Evolutionary conservation across 2,888 invertebrate species (phyloP).

Genomic region (Pyrrhosoma nymphula): DNA sequence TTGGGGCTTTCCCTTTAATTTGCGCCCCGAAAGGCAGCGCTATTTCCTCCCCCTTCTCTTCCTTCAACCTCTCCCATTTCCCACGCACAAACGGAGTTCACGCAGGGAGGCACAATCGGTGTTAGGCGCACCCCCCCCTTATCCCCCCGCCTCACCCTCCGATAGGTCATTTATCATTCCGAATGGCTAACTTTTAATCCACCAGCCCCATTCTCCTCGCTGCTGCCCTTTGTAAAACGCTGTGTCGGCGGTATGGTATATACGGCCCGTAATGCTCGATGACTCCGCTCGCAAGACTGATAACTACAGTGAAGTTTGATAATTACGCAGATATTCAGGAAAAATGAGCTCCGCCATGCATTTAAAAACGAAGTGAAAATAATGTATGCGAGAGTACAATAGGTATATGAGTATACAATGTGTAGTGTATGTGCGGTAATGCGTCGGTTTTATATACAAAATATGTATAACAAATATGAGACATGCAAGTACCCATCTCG

Average conservation of each 20-base stretch:
- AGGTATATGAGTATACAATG: no score
- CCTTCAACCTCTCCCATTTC: background rate
- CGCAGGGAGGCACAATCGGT: background rate
- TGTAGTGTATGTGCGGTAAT: no score
- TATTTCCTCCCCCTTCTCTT: background rate
- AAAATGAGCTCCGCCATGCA: background rate
- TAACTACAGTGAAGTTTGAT: background rate
- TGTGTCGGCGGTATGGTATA: background rate
- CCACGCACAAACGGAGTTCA: background rate
- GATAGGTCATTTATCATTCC: background rate
- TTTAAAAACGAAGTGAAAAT: no score
- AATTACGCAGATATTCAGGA: background rate
- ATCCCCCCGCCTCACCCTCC: background rate
- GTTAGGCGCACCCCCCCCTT: background rate
- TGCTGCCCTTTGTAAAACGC: background rate
- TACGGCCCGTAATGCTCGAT: background rate
- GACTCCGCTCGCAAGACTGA: background rate
- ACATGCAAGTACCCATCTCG: no score
- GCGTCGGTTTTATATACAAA: no score
- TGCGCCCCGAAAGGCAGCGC: background rate
- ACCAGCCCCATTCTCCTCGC: background rate
- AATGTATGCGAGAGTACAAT: no score
- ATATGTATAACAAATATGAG: no score
- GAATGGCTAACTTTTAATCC: conserved; percentile 15
- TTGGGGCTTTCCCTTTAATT: background rate